A percentile compares a stretch with the other conserved stretches of the same genome.
phyloP scores from a whole-genome alignment of 2,888 invertebrate species.

The Acleris sparsana region DNA sequence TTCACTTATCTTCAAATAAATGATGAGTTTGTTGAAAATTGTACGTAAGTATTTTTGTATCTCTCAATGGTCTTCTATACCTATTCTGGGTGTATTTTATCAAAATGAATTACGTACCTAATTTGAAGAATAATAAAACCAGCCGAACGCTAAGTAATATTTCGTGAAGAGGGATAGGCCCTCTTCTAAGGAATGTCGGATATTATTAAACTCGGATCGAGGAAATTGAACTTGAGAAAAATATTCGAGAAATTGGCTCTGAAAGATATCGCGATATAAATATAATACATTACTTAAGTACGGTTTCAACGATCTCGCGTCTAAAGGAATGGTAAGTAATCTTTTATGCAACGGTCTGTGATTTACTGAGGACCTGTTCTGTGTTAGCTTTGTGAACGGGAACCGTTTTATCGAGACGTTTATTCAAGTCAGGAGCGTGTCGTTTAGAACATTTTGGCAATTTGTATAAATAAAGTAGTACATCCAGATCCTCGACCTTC shows the following conservation, averaged over 20 bases:
- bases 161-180: slow-evolving; percentile 16
- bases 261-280: slow-evolving; percentile 23
- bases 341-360: slow-evolving; percentile 32
- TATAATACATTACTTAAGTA: slow-evolving; percentile 15
- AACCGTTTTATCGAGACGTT: slow-evolving; percentile 14
- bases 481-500: not conserved
- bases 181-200: slow-evolving; percentile 19
- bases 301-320: slow-evolving; percentile 11
- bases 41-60: too few relatives aligned
- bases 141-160: slow-evolving; percentile 13
- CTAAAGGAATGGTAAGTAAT: slow-evolving; percentile 28
- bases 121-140: slow-evolving; percentile 3
- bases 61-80: too few relatives aligned
- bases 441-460: slow-evolving; percentile 8
- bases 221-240: slow-evolving; percentile 27
- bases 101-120: slow-evolving; percentile 3
- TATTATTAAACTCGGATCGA: slow-evolving; percentile 25
- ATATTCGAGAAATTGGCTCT: slow-evolving; percentile 25
- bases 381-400: slow-evolving; percentile 18
- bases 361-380: slow-evolving; percentile 24
- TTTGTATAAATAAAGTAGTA: not conserved
- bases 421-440: slow-evolving; percentile 15
- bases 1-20: too few relatives aligned
- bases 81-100: not conserved
- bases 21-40: too few relatives aligned